Evolutionary conservation across 2,113 vertebrate genomes (phyloP).

Genomic region (Scomber japonicus): DNA sequence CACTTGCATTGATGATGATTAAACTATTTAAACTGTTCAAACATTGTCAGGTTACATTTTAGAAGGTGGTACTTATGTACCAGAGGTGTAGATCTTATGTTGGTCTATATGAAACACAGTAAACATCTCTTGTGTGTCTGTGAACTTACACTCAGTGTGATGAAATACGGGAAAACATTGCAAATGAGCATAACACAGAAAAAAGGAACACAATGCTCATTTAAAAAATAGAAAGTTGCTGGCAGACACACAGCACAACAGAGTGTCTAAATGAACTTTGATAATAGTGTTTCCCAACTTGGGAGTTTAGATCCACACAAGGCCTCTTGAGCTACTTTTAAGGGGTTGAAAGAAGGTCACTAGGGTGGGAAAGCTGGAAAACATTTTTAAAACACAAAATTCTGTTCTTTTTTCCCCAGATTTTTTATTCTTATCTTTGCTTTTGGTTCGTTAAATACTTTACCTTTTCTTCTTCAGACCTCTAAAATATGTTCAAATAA

Average conservation of each 20-base stretch:
- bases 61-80: not conserved
- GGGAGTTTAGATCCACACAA: not conserved
- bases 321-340: not conserved
- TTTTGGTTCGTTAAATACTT: too few relatives aligned
- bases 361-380: not conserved
- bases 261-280: too few relatives aligned
- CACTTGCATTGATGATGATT: not conserved
- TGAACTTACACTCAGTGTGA: not conserved
- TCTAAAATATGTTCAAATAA: too few relatives aligned
- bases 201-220: not conserved
- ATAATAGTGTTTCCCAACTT: not conserved
- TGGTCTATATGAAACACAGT: not conserved
- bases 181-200: not conserved
- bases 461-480: too few relatives aligned
- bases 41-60: not conserved
- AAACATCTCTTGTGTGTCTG: not conserved
- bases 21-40: not conserved
- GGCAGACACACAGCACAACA: not conserved
- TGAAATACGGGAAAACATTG: not conserved
- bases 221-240: not conserved
- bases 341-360: not conserved
- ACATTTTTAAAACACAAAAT: too few relatives aligned
- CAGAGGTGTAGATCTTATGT: not conserved
- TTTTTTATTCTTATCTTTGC: too few relatives aligned
- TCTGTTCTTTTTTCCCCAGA: too few relatives aligned